These are phyloP conservation scores for Solea senegalensis DNA, from an alignment of 2,113 vertebrate genomes.

Conservation along the genomic window DNA sequence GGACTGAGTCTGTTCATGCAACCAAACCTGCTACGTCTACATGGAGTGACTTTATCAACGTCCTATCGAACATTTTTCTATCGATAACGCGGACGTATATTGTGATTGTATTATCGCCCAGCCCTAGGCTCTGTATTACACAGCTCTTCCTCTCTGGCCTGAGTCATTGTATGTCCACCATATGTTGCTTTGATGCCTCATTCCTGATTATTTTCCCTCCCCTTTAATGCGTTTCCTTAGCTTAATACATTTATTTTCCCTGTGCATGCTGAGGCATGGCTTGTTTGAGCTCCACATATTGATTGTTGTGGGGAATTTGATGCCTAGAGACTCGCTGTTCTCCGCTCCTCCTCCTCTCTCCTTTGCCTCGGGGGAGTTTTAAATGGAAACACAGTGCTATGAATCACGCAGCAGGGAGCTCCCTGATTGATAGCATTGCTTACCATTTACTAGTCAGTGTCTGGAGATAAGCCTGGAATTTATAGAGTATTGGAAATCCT, in stretches of 20 bases:
- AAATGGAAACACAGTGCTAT: constrained; percentile 82
- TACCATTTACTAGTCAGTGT: constrained; percentile 81
- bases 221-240: constrained; percentile 62
- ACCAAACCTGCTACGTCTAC: too few species aligned
- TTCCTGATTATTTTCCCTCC: constrained; percentile 55
- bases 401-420: constrained; percentile 80
- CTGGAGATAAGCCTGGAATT: constrained; percentile 76
- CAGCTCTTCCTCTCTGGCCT: constrained; percentile 20
- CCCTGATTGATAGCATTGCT: constrained; percentile 80
- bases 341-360: constrained; percentile 33
- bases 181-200: constrained; percentile 40
- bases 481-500: constrained; percentile 77
- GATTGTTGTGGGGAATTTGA: constrained; percentile 76
- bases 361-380: constrained; percentile 66
- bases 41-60: too few species aligned
- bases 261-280: constrained; percentile 41
- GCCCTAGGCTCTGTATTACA: constrained; percentile 3
- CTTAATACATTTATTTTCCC: constrained; percentile 68
- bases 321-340: constrained; percentile 66
- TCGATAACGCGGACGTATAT: too few species aligned
- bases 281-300: constrained; percentile 67
- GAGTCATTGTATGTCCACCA: constrained; percentile 20
- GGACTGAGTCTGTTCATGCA: too few species aligned
- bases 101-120: too few species aligned
- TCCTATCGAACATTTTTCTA: too few species aligned